Evolutionary conservation across 2,888 invertebrate species (phyloP).

Genomic region (Creontiades dilutus): DNA sequence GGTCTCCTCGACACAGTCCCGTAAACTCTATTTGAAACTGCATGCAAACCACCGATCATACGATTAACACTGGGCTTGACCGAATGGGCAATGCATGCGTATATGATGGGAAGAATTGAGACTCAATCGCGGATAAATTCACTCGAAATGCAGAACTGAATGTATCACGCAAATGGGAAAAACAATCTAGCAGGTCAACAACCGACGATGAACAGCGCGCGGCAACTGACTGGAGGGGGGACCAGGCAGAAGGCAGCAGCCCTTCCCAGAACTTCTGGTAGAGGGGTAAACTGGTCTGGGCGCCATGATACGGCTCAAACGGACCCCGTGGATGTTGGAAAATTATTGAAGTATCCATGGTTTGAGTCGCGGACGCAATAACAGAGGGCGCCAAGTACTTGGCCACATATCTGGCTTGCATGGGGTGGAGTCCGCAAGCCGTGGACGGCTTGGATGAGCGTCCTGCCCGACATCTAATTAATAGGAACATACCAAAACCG

Average conservation of each 20-base stretch:
- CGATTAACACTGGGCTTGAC: not conserved
- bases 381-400: not conserved
- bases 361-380: not conserved
- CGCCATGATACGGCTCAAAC: constrained; percentile 7
- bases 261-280: constrained; percentile 7
- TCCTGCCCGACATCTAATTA: too few species aligned
- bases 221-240: constrained; percentile 1
- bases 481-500: too few species aligned
- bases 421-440: not conserved
- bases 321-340: not conserved
- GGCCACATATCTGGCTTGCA: not conserved
- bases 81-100: not conserved
- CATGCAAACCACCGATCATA: not conserved
- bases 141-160: not conserved
- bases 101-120: not conserved
- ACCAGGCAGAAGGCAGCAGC: not conserved
- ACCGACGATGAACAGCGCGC: not conserved
- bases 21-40: not conserved
- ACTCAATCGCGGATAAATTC: not conserved
- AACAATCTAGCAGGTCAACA: not conserved
- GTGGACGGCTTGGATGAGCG: not conserved
- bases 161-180: not conserved
- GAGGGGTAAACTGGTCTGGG: constrained; percentile 12
- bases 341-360: too few species aligned
- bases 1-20: not conserved